These are phyloP conservation scores for Hybos culiciformis DNA, from an alignment of 2,888 invertebrate species.

Conservation along the genomic window DNA sequence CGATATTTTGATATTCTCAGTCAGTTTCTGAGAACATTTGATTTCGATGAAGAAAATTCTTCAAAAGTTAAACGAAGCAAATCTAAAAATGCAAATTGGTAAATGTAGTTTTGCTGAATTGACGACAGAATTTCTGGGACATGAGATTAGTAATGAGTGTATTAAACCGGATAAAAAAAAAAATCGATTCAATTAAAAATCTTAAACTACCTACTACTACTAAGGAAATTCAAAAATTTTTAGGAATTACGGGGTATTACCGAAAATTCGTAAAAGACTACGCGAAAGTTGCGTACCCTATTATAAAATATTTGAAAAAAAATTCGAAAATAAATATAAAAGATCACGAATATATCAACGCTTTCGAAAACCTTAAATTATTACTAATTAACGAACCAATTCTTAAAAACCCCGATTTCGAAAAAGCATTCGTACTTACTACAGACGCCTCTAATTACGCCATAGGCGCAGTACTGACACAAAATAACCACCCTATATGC, in stretches of 20 bases:
- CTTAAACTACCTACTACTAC: conserved; percentile 3
- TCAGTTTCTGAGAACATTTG: conserved; percentile 17
- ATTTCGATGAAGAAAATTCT: conserved; percentile 15
- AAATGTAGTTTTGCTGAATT: too few relatives aligned
- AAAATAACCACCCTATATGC: too few relatives aligned
- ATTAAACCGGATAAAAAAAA: conserved; percentile 20
- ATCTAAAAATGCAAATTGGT: conserved; percentile 9
- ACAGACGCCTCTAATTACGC: too few relatives aligned
- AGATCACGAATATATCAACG: too few relatives aligned
- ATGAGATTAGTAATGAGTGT: conserved; percentile 16
- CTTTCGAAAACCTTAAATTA: too few relatives aligned
- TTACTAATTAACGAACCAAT: too few relatives aligned
- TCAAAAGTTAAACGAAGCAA: conserved; percentile 11
- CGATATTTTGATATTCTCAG: conserved; percentile 18
- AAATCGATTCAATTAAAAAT: conserved; percentile 14
- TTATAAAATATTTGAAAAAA: conserved; percentile 14
- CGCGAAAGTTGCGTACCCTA: conserved; percentile 8
- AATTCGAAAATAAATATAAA: too few relatives aligned
- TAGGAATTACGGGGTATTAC: conserved; percentile 12
- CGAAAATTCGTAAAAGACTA: conserved; percentile 11
- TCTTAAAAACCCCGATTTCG: too few relatives aligned
- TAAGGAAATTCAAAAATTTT: conserved; percentile 11
- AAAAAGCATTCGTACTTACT: too few relatives aligned
- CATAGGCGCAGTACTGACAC: too few relatives aligned
- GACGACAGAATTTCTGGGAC: conserved; percentile 9